A percentile compares a stretch with the other conserved stretches of the same genome.
Conservation (phyloP, 2,888 invertebrate species). For the Cacoxenus indagator region DNA sequence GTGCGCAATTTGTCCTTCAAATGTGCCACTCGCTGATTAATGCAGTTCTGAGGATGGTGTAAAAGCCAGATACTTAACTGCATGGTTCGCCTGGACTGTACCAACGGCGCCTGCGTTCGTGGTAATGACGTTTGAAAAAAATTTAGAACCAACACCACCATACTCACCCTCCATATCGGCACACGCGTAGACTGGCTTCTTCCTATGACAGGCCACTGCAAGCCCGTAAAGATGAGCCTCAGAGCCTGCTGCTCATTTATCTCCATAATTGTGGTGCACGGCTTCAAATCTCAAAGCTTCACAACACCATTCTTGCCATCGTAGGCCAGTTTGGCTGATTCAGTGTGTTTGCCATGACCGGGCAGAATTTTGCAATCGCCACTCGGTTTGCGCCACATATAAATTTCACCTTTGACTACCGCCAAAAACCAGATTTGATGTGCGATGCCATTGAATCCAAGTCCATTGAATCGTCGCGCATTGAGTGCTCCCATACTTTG, state of each 20-base stretch:
- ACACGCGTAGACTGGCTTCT: constrained; percentile 79
- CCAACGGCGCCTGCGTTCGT: constrained; percentile 71
- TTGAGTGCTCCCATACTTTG: constrained; percentile 83
- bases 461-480: constrained; percentile 80
- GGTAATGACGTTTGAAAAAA: not conserved
- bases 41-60: constrained; percentile 76
- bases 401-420: constrained; percentile 86
- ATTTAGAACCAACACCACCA: not conserved
- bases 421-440: constrained; percentile 84
- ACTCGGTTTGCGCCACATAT: constrained; percentile 90
- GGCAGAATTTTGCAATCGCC: constrained; percentile 85
- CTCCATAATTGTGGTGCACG: constrained; percentile 69
- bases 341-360: constrained; percentile 78
- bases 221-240: constrained; percentile 76
- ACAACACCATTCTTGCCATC: constrained; percentile 88
- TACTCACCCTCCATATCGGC: constrained; percentile 78
- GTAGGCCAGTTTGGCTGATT: constrained; percentile 76
- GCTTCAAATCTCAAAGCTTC: constrained; percentile 88
- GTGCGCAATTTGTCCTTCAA: constrained; percentile 82
- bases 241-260: constrained; percentile 54
- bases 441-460: constrained; percentile 92
- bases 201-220: constrained; percentile 78
- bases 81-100: constrained; percentile 68
- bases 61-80: constrained; percentile 81
- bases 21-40: constrained; percentile 80